These are phyloP conservation scores for Acronicta psi DNA, from an alignment of 2,888 invertebrate species.

Conservation along the genomic window DNA sequence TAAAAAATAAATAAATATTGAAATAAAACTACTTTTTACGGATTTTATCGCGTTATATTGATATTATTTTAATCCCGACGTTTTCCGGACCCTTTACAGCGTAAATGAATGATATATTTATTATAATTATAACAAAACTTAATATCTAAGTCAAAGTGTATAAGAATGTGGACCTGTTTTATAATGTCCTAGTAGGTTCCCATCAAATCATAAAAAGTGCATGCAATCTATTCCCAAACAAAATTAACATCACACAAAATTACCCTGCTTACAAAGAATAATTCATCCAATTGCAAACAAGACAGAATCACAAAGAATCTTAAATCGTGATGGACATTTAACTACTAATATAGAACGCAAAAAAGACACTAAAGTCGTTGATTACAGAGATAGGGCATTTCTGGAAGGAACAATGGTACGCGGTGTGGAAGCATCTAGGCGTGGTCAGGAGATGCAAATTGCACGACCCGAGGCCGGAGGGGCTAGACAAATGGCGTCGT, in stretches of 20 bases:
- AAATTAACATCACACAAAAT: not conserved
- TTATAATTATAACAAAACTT: too few relatives aligned
- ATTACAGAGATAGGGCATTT: slow-evolving; percentile 64
- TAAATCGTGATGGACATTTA: slow-evolving; percentile 45
- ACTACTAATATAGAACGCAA: slow-evolving; percentile 39
- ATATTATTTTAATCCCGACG: too few relatives aligned
- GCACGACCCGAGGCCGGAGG: slow-evolving; percentile 74
- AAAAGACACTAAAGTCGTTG: slow-evolving; percentile 56
- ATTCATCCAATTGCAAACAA: slow-evolving; percentile 16
- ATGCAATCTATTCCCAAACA: too few relatives aligned
- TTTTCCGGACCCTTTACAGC: too few relatives aligned
- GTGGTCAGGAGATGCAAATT: slow-evolving; percentile 84
- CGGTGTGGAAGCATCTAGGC: slow-evolving; percentile 82
- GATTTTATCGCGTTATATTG: too few relatives aligned
- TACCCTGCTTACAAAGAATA: not conserved
- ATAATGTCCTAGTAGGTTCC: too few relatives aligned
- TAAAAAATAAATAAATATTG: too few relatives aligned
- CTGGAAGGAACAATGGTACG: slow-evolving; percentile 72
- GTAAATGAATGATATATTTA: too few relatives aligned
- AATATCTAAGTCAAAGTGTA: too few relatives aligned
- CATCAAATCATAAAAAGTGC: too few relatives aligned
- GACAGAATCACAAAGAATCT: slow-evolving; percentile 25
- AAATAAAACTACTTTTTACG: too few relatives aligned
- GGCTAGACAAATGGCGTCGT: slow-evolving; percentile 84
- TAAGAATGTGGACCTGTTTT: too few relatives aligned